A percentile compares a stretch with the other conserved stretches of the same genome.
phyloP scores from a whole-genome alignment of 2,113 vertebrate species.

The Cebus imitator region DNA sequence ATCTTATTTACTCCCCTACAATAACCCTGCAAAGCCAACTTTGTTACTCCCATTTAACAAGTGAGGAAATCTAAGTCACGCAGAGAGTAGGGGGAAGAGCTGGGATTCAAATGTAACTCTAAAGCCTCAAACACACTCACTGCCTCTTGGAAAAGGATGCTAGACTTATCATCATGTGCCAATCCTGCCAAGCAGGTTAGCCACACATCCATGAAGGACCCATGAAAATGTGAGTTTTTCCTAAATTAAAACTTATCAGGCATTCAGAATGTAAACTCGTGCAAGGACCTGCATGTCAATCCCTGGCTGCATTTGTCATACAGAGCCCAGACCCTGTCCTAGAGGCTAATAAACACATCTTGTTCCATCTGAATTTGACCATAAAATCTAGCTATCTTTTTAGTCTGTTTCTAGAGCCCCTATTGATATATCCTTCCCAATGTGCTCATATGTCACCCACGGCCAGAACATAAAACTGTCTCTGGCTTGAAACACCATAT shows the following conservation, averaged over 20 bases:
- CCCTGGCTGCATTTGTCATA: neutral
- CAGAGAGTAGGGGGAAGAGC: neutral
- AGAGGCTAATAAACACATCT: neutral
- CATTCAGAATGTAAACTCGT: neutral
- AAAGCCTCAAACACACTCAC: neutral
- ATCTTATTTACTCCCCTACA: neutral
- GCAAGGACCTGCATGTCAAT: neutral
- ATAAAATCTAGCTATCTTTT: neutral
- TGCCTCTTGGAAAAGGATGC: neutral
- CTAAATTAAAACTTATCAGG: neutral
- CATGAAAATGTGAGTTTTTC: neutral
- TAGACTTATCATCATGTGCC: neutral
- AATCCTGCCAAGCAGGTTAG: neutral
- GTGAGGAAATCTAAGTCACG: neutral
- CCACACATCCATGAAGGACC: neutral
- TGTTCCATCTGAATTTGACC: neutral
- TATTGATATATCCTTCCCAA: neutral
- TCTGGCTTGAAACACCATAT: slow-evolving; percentile 52
- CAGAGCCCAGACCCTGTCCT: neutral
- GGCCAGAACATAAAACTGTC: slow-evolving; percentile 51
- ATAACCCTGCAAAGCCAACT: neutral
- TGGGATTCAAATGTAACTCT: neutral
- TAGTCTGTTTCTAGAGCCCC: neutral
- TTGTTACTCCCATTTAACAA: neutral
- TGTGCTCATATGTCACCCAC: slow-evolving; percentile 38